These are phyloP conservation scores for Champsocephalus esox DNA, from an alignment of 2,797 vertebrate genomes.

Conservation along the genomic window DNA sequence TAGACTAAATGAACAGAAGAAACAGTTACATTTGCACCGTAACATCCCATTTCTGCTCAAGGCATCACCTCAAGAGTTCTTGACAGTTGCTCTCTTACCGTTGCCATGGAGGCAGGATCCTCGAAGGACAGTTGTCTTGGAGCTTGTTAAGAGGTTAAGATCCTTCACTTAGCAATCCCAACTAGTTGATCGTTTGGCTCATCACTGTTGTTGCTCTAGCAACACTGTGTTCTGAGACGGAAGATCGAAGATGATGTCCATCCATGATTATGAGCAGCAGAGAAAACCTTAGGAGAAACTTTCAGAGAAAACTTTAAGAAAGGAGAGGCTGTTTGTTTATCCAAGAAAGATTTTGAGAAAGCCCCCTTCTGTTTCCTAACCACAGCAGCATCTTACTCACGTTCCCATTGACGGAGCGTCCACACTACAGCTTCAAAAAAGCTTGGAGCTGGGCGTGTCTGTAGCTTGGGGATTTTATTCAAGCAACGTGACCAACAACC, in stretches of 20 bases:
- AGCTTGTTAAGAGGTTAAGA: conserved; percentile 17
- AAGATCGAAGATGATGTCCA: background rate
- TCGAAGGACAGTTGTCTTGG: conserved; percentile 53
- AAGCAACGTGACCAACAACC: too few species aligned
- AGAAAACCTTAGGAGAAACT: background rate
- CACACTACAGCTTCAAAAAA: too few species aligned
- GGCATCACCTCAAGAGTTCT: conserved; percentile 14
- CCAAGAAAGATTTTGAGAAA: background rate
- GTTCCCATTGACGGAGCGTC: background rate
- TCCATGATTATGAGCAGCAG: background rate
- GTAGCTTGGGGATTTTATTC: too few species aligned
- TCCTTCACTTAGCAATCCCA: background rate
- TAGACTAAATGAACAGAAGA: background rate
- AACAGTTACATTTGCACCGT: background rate
- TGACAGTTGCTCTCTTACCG: conserved; percentile 28
- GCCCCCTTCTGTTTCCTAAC: background rate
- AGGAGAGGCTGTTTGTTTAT: background rate
- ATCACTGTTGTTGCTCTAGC: background rate
- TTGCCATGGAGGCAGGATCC: conserved; percentile 41
- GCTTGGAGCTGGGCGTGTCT: too few species aligned
- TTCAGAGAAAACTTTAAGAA: background rate
- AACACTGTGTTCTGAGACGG: background rate
- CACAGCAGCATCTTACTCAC: conserved; percentile 2
- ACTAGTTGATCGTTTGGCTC: background rate
- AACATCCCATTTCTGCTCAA: conserved; percentile 8